A percentile compares a stretch with the other conserved stretches of the same genome.
Conservation (phyloP, 2,797 vertebrate species). For the Choloepus didactylus region DNA sequence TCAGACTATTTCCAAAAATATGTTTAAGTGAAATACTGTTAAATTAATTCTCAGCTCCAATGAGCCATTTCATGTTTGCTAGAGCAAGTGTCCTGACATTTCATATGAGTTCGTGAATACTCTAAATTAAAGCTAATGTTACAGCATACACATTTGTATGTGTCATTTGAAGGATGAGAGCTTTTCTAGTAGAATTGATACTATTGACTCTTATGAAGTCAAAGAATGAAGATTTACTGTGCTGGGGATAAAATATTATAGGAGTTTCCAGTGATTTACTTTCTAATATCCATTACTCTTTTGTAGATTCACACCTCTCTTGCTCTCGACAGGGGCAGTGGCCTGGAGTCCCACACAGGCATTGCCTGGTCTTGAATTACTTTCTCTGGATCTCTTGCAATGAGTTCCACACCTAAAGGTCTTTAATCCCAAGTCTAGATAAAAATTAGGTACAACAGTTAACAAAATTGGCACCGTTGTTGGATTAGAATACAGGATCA, state of each 20-base stretch:
- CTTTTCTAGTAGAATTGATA: background rate
- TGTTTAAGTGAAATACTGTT: background rate
- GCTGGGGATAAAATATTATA: background rate
- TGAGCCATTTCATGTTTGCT: background rate
- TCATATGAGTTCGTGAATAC: background rate
- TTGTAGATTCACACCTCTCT: background rate
- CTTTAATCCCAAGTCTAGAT: background rate
- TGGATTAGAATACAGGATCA: background rate
- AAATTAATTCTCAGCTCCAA: background rate
- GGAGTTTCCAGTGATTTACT: background rate
- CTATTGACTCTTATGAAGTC: background rate
- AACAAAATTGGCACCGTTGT: background rate
- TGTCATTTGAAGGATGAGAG: background rate
- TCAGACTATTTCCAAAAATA: background rate
- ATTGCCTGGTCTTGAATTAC: background rate
- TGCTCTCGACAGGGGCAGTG: background rate
- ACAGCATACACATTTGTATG: fast-evolving
- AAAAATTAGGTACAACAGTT: background rate
- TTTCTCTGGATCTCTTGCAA: background rate
- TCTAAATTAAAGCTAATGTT: background rate
- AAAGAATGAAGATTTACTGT: background rate
- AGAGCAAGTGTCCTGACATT: background rate
- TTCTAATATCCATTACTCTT: background rate
- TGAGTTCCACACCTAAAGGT: background rate
- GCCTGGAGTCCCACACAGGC: background rate